Evolutionary conservation across 2,888 invertebrate species (phyloP), one percentile per base, ranked within the genome.

Genomic region (Hyles lineata): DNA sequence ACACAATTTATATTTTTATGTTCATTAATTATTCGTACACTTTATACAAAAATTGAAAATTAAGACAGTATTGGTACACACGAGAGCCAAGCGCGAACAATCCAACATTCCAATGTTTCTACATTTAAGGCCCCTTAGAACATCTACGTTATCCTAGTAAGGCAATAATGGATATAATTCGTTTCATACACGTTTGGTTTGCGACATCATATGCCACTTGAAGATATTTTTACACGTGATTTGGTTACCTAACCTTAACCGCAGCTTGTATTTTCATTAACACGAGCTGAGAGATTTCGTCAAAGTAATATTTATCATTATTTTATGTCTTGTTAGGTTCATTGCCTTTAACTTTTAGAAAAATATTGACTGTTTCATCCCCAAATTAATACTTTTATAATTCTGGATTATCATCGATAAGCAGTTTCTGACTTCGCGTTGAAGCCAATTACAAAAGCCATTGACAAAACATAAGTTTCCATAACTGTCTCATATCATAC

Each of bases 221-320:
- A 50, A 70, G 70, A 70, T 50, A 69, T 55, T 55, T 50, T n/a
- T 60, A 73, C 35, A 70, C 23, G 50, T 60, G 35, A 71, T 43
- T 32, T 50, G 32, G 52, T 71, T 73, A 69, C 58, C 60, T 63
- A 62, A 74, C 71, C 73, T 70, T 71, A 74, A 74, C 74, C 74
- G 63, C 61, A 32, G 52, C 60, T 50, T 55, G 21, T 55, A 55
- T 19, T 23, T 55, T 72, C 19, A 21, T 29, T 32, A 67, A 72
- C 58, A 67, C 9, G 55, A 67, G 35, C 60, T n/a, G n/a, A 71
- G 72, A 55, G 55, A 58, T 35, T 59, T 72, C 23, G 72, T 67
- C 72, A 67, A 67, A 72, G 63, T 58, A 25, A 67, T 50, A 21
- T 23, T 67, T 67, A 8, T 67, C 5, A 43, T 19, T 62, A 23